phyloP scores from a whole-genome alignment of 2,113 vertebrate genomes.

The Apodemus sylvaticus region DNA sequence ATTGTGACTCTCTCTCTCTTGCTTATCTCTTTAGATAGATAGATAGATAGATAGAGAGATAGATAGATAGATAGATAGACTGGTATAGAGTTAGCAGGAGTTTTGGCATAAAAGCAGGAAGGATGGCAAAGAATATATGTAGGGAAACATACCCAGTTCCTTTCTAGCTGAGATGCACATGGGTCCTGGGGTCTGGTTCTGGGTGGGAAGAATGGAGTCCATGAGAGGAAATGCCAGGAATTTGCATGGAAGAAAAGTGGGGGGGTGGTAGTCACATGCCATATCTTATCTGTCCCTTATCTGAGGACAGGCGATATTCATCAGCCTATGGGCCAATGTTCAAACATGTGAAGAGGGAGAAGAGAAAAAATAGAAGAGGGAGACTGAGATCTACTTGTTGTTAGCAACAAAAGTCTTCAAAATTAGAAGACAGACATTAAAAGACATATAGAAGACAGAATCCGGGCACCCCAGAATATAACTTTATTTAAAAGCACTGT shows the following conservation, averaged over 20 bases:
- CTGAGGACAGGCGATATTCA: not conserved
- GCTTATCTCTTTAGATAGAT: not conserved
- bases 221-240: not conserved
- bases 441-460: not conserved
- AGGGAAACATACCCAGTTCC: not conserved
- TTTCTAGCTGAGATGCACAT: not conserved
- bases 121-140: not conserved
- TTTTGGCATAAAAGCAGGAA: not conserved
- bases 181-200: not conserved
- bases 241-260: not conserved
- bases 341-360: not conserved
- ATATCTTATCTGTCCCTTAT: too few relatives aligned
- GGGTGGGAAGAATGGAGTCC: not conserved
- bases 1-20: not conserved
- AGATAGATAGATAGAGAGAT: not conserved
- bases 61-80: not conserved
- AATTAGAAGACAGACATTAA: not conserved
- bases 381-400: not conserved
- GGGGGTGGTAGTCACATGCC: rapidly evolving
- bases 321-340: not conserved
- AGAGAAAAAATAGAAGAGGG: not conserved
- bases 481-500: not conserved
- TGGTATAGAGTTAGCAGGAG: not conserved
- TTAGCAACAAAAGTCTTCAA: not conserved
- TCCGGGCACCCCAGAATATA: not conserved